A percentile compares a stretch with the other conserved stretches of the same genome.
These are phyloP conservation scores for Atta cephalotes DNA, from an alignment of 1,140 invertebrate species.

Conservation along the genomic window DNA sequence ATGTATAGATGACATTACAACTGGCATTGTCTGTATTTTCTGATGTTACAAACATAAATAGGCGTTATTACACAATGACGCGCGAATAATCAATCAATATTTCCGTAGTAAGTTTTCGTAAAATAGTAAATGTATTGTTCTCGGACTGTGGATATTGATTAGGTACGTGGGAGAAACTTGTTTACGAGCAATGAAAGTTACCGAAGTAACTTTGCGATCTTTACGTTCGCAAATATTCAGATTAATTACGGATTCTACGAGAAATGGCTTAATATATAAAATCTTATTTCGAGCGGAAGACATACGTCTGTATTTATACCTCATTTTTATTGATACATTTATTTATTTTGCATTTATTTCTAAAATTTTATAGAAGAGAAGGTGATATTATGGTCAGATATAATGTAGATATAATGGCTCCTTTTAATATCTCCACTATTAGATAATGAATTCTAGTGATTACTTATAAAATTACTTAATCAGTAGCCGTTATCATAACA, in stretches of 20 bases:
- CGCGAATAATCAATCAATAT: constrained; percentile 33
- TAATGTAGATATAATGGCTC: no score
- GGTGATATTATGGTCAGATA: no score
- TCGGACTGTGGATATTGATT: neutral
- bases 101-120: constrained; percentile 30
- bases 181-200: neutral
- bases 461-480: no score
- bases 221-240: neutral
- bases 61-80: neutral
- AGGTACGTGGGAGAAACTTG: neutral
- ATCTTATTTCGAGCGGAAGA: neutral
- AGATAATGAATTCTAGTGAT: no score
- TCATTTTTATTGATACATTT: no score
- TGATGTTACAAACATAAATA: constrained; percentile 21
- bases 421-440: no score
- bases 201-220: neutral
- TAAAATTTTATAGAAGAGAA: no score
- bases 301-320: no score
- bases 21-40: constrained; percentile 29
- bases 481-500: no score
- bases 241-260: neutral
- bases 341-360: no score
- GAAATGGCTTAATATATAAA: neutral
- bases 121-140: constrained; percentile 20
- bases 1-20: neutral